These are phyloP conservation scores for Aleiodes testaceus DNA, from an alignment of 2,888 invertebrate species.

Conservation along the genomic window DNA sequence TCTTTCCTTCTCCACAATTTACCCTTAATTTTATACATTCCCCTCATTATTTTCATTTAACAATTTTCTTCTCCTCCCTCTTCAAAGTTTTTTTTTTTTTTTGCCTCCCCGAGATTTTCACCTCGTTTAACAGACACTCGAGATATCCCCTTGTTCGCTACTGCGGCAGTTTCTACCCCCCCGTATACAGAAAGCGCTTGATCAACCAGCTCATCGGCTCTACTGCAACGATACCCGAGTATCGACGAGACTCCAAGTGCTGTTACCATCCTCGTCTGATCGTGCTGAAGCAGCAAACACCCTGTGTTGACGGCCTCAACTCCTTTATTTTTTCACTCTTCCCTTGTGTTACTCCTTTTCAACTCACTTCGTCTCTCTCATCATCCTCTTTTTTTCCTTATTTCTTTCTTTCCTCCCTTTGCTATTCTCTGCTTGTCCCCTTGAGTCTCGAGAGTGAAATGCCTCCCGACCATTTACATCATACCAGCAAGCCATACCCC, in stretches of 20 bases:
- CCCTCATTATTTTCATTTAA: constrained; percentile 12
- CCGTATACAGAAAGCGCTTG: too few relatives aligned
- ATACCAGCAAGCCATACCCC: constrained; percentile 38
- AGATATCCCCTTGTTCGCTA: background rate
- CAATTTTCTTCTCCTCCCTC: background rate
- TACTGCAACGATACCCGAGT: constrained; percentile 18
- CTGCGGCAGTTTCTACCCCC: background rate
- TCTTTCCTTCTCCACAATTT: background rate
- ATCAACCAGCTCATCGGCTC: background rate
- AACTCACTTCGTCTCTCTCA: background rate
- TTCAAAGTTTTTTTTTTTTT: background rate
- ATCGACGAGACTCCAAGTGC: constrained; percentile 25
- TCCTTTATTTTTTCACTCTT: background rate
- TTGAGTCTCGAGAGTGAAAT: constrained; percentile 32
- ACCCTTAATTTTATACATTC: constrained; percentile 9
- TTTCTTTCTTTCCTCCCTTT: constrained; percentile 8
- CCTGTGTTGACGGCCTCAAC: constrained; percentile 18
- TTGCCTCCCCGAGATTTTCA: constrained; percentile 8
- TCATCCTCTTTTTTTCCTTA: constrained; percentile 10
- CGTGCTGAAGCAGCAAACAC: constrained; percentile 31
- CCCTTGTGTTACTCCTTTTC: background rate
- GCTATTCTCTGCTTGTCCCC: constrained; percentile 12
- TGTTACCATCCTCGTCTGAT: constrained; percentile 16
- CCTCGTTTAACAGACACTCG: constrained; percentile 25
- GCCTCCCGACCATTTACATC: constrained; percentile 49